Percentiles rank a stretch among this genome's conserved stretches.
These are phyloP conservation scores for Macrostomum lignano DNA, from an alignment of 1,140 invertebrate species.

Conservation along the genomic window DNA sequence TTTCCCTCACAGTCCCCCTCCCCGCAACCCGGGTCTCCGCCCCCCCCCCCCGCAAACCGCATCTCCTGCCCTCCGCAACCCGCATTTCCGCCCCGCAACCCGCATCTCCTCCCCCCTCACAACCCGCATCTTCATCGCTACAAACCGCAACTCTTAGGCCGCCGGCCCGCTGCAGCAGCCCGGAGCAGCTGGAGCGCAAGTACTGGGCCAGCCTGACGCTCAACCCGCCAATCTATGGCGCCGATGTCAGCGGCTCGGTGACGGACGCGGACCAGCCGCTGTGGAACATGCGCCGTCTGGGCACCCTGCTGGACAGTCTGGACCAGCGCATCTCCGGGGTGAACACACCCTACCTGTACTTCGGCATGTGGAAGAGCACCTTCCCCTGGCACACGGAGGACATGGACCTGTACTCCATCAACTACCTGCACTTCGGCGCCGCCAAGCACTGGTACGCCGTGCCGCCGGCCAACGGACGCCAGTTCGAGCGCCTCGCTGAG, in stretches of 20 bases:
- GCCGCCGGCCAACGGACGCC: conserved; percentile 61
- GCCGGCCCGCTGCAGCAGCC: conserved; percentile 58
- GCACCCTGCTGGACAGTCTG: conserved; percentile 63
- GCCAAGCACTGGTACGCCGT: conserved; percentile 88
- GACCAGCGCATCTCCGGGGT: conserved; percentile 83
- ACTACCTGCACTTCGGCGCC: conserved; percentile 75
- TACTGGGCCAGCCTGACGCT: conserved; percentile 56
- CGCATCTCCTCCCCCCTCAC: too few relatives aligned
- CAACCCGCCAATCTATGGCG: conserved; percentile 26
- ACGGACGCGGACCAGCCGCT: conserved; percentile 43
- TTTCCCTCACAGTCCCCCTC: too few relatives aligned
- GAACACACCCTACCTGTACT: conserved; percentile 91
- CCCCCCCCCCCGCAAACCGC: too few relatives aligned
- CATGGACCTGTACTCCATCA: conserved; percentile 96
- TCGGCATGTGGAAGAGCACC: conserved; percentile 98
- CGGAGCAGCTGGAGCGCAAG: conserved; percentile 71
- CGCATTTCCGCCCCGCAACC: too few relatives aligned
- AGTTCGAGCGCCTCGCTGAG: conserved; percentile 61
- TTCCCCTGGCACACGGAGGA: conserved; percentile 99
- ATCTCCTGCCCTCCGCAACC: too few relatives aligned
- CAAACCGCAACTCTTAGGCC: conserved; percentile 54
- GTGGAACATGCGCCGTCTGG: conserved; percentile 79
- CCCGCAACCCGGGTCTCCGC: too few relatives aligned
- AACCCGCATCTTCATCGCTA: conserved; percentile 9
- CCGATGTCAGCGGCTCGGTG: conserved; percentile 60